Evolutionary conservation across 1,140 invertebrate species (phyloP), one percentile per base, ranked within the genome.

Genomic region (Diachasma alloeum): DNA sequence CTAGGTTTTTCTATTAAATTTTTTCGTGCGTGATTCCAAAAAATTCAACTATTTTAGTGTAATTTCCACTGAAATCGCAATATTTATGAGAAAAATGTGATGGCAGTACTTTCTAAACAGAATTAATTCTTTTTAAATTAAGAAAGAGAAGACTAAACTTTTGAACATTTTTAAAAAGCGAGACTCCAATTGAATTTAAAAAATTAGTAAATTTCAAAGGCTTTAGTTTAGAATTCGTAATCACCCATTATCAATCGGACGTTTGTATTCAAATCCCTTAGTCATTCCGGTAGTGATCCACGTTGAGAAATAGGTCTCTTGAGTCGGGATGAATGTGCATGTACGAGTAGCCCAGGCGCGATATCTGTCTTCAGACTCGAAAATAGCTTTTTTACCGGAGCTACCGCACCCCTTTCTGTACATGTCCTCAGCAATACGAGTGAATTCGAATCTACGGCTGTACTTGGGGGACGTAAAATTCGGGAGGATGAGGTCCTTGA

Each of bases 241-340:
- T 79, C 79, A 83, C 82, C 79, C 82, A 0, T 76, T n/a, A 46
- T 84, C 80, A 8, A 84, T 76, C 0, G 76, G 56, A 5, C 72
- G 74, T 56, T 76, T 83, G 19, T 81, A 67, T 0, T 46, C 66
- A 48, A 81, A 83, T 10, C 74, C 76, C 31, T 53, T 70, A 0
- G 44, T 56, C n/a, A 81, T 72, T 10, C 75, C 83, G 0, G 78
- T 76, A n/a, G 68, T 4, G 11, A 83, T 44, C 68, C 69, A 77
- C 0, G 53, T 24, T 0, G 13, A 0, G 1, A 36, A 22, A 9
- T 77, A 71, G 0, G n/a, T 0, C 13, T 15, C 0, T 36, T 80
- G 75, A 4, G 59, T 17, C 9, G 77, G 68, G 8, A 63, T 77
- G 6, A 83, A 19, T 11, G 26, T 0, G 22, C 83, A 83, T 8